A percentile compares a stretch with the other conserved stretches of the same genome.
phyloP scores from a whole-genome alignment of 2,797 vertebrate genomes.

The Sandelia bainsii region DNA sequence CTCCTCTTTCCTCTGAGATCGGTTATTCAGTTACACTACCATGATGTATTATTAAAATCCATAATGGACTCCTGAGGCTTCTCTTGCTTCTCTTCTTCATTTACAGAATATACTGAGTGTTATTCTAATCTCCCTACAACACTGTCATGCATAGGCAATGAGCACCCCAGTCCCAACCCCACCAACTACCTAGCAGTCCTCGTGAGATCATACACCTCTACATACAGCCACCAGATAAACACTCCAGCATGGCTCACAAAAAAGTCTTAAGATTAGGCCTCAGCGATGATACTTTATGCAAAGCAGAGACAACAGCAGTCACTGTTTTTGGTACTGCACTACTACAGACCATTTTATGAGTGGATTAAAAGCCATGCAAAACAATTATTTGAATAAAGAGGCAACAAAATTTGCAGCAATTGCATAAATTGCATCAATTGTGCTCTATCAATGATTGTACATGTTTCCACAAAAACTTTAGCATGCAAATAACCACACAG shows the following conservation, averaged over 20 bases:
- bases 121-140: conserved; percentile 99
- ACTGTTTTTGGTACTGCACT: conserved; percentile 21
- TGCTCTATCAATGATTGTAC: conserved; percentile 14
- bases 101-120: conserved; percentile 99
- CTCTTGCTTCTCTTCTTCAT: conserved; percentile 97
- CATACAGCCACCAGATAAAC: conserved; percentile 87
- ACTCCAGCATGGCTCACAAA: conserved; percentile 89
- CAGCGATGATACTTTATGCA: conserved; percentile 59
- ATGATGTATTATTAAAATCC: conserved; percentile 99
- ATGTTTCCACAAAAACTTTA: conserved; percentile 9
- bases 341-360: conserved; percentile 41
- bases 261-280: conserved; percentile 83
- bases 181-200: conserved; percentile 86
- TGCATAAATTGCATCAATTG: conserved; percentile 13
- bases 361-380: conserved; percentile 34
- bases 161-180: conserved; percentile 79
- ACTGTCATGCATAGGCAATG: conserved; percentile 98
- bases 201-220: conserved; percentile 87
- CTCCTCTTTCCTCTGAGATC: conserved; percentile 92
- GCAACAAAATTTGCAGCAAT: conserved; percentile 18
- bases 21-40: conserved; percentile 99
- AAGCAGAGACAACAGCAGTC: conserved; percentile 49
- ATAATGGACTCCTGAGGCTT: conserved; percentile 99
- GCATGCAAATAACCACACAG: conserved; percentile 5
- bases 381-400: conserved; percentile 35